These are phyloP conservation scores for Sminthopsis crassicaudata DNA, from an alignment of 2,113 vertebrate genomes.

Conservation along the genomic window DNA sequence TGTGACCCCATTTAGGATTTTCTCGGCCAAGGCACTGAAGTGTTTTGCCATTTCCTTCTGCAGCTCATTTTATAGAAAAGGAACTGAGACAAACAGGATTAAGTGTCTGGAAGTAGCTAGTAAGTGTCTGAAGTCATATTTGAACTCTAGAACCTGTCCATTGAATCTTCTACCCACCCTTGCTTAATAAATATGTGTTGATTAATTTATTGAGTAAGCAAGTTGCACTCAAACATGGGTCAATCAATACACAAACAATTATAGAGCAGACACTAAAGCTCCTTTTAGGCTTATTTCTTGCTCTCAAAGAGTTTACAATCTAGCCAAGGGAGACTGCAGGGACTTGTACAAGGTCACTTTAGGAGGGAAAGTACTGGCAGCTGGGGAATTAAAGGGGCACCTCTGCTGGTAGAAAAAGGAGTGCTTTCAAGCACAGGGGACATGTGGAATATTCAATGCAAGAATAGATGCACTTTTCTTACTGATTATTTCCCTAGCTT, in stretches of 20 bases:
- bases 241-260: not conserved
- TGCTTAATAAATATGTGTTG: not conserved
- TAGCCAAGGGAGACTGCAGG: not conserved
- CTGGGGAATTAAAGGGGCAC: not conserved
- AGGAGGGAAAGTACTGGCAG: not conserved
- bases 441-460: not conserved
- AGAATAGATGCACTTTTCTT: not conserved
- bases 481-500: not conserved
- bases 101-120: not conserved
- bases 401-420: not conserved
- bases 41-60: not conserved
- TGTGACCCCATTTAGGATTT: not conserved
- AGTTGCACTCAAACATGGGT: not conserved
- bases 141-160: not conserved
- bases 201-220: not conserved
- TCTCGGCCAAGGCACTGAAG: not conserved
- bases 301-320: not conserved
- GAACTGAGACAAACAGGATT: not conserved
- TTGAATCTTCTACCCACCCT: not conserved
- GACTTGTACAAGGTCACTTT: not conserved
- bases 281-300: not conserved
- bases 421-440: not conserved
- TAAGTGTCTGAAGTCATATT: not conserved
- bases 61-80: not conserved
- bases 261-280: not conserved